Evolutionary conservation across 2,113 vertebrate genomes (phyloP), one percentile per base, ranked within the genome.

Genomic region (Pavo muticus): DNA sequence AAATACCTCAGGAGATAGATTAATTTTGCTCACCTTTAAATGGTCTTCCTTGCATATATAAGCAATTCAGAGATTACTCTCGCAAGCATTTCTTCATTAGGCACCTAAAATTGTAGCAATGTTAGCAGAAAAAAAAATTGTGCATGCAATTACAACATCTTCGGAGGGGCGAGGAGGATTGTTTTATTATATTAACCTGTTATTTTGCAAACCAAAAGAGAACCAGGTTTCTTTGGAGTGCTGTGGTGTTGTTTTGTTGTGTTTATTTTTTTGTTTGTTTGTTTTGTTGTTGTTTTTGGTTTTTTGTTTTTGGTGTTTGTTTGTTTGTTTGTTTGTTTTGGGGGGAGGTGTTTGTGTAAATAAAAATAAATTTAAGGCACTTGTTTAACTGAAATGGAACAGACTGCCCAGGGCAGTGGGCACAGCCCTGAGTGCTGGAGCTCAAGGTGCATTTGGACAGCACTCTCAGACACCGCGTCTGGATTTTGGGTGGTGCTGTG

Each of bases 161-260:
- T 63, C 15, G 37, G 24, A 63, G 11, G 14, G 4, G 3, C 19
- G 2, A 1, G 7, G 59, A 24, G 29, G 63, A 29, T 47, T 60
- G 47, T 48, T 74, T 74, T 79, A 42, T 8, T 40, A 2, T 67
- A 63, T 72, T 44, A 63, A 67, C 5, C 8, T 47, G 7, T 19
- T 6, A 59, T 42, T 73, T 73, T 74, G 20, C 60, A 78, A 74
- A 54, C 1, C 8, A 48, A 35, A 11, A 85, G 19, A 76, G 75
- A 78, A 10, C 42, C 52, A 64, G 2, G 45, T 87, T 45, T 35
- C 35, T 35, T 35, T 59, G 67, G 6, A 3, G 3, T 0, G 56
- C n/a, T 25, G 8, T 25, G 4, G 6, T 2, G 0, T 1, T 57
- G 2, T 12, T n/a, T 45, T 9, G 54, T 32, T 57, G 15, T 19